Percentiles rank a stretch among this genome's conserved stretches.
Evolutionary conservation across 53 echinoderm and acorn worm genomes (phyloP).

Genomic region (Actinopyga echinites): DNA sequence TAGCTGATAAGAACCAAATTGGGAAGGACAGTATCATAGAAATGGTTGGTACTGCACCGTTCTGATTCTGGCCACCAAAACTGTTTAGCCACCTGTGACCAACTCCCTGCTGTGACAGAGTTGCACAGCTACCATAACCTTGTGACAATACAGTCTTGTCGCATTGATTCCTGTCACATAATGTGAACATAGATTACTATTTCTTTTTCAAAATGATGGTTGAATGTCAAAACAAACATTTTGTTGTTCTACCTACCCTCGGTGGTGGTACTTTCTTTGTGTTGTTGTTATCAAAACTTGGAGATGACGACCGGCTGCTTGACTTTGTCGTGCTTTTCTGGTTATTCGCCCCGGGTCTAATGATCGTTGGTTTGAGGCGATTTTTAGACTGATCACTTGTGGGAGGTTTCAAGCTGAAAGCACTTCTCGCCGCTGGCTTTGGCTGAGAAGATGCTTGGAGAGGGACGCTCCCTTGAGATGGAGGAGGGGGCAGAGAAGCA

Average conservation of each 20-base stretch:
- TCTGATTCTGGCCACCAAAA: no score
- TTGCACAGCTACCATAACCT: no score
- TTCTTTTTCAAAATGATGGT: no score
- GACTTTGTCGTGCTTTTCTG: conserved; percentile 54
- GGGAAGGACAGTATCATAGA: no score
- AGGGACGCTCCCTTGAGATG: conserved; percentile 1
- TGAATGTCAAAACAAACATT: no score
- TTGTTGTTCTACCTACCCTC: conserved; percentile 59
- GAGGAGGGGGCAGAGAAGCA: conserved; percentile 13
- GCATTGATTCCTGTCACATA: no score
- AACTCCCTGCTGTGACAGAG: no score
- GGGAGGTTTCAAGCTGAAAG: neutral
- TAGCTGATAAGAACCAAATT: no score
- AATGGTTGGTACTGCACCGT: no score
- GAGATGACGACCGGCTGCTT: conserved; percentile 57
- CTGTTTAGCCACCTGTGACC: no score
- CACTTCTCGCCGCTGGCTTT: neutral
- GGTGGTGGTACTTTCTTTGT: conserved; percentile 70
- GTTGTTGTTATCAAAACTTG: conserved; percentile 26
- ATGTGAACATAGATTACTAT: no score
- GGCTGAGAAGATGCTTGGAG: conserved; percentile 38
- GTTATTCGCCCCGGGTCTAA: conserved; percentile 56
- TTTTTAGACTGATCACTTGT: conserved; percentile 23
- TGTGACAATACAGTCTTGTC: no score
- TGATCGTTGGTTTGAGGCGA: conserved; percentile 63